These are phyloP conservation scores for Meganola albula DNA, from an alignment of 2,888 invertebrate genomes.

Conservation along the genomic window DNA sequence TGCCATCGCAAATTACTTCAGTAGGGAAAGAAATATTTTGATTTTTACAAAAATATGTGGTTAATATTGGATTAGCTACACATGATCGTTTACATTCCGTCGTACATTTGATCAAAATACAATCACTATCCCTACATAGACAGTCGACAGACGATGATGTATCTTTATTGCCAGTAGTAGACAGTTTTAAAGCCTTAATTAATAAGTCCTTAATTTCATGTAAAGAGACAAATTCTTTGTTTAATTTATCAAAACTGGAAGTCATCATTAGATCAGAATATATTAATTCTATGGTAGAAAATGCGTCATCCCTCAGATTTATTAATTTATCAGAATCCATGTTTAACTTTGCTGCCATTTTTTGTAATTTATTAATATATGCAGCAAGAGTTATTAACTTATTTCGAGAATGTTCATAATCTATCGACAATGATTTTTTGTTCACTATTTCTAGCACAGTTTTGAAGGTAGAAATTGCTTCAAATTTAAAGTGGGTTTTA, in stretches of 20 bases:
- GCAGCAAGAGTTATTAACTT: constrained; percentile 33
- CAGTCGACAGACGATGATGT: constrained; percentile 39
- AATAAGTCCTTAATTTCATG: constrained; percentile 41
- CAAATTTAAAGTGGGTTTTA: constrained; percentile 34
- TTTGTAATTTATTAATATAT: constrained; percentile 33
- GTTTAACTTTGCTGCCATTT: constrained; percentile 12
- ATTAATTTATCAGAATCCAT: constrained; percentile 30
- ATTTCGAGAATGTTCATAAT: constrained; percentile 25
- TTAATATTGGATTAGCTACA: constrained; percentile 39
- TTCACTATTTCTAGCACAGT: constrained; percentile 34
- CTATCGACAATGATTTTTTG: constrained; percentile 31
- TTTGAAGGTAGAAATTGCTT: constrained; percentile 40
- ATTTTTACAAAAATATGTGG: constrained; percentile 39
- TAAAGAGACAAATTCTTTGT: constrained; percentile 39
- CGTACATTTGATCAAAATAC: constrained; percentile 42
- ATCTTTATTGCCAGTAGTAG: constrained; percentile 49
- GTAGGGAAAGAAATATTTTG: constrained; percentile 33
- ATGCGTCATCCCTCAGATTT: constrained; percentile 37
- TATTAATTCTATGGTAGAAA: constrained; percentile 33
- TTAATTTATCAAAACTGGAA: constrained; percentile 25
- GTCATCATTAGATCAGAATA: constrained; percentile 35
- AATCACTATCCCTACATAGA: constrained; percentile 40
- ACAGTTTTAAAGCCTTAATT: constrained; percentile 44
- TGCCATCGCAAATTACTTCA: constrained; percentile 48
- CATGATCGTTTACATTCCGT: constrained; percentile 45